These are phyloP conservation scores for Halictus quadricinctus DNA, from an alignment of 2,888 invertebrate species.

Conservation along the genomic window DNA sequence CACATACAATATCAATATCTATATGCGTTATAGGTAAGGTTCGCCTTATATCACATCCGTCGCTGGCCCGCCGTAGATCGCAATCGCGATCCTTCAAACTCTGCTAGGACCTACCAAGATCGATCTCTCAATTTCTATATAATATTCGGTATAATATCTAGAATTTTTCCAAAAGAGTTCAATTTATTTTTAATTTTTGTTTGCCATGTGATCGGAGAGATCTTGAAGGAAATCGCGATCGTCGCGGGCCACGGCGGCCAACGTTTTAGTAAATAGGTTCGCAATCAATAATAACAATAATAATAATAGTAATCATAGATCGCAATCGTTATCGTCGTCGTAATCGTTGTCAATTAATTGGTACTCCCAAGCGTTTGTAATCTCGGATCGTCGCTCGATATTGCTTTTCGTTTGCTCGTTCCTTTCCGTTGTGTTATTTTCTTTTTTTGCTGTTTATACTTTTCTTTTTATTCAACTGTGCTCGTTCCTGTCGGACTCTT, in stretches of 20 bases:
- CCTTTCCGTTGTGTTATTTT: not conserved
- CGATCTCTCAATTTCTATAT: not conserved
- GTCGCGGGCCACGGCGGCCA: constrained; percentile 48
- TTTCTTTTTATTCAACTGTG: not conserved
- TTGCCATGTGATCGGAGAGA: not conserved
- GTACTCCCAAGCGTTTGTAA: constrained; percentile 57
- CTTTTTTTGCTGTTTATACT: no score
- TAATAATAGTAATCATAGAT: constrained; percentile 60
- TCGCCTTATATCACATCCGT: constrained; percentile 70
- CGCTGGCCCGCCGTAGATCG: constrained; percentile 34
- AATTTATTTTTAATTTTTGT: not conserved
- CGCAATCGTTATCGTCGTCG: constrained; percentile 58
- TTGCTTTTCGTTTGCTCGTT: constrained; percentile 52
- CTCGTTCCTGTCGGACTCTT: constrained; percentile 25
- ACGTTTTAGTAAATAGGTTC: constrained; percentile 56
- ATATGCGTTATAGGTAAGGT: constrained; percentile 65
- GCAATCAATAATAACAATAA: constrained; percentile 63
- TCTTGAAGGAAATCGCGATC: constrained; percentile 4
- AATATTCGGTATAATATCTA: not conserved
- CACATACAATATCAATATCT: constrained; percentile 73
- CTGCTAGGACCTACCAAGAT: not conserved
- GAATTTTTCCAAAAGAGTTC: not conserved
- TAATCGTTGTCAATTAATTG: constrained; percentile 54
- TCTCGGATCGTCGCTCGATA: constrained; percentile 57
- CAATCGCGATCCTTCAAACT: not conserved